phyloP scores from a whole-genome alignment of 64 coral and sea anemone species.

The Exaiptasia diaphana region DNA sequence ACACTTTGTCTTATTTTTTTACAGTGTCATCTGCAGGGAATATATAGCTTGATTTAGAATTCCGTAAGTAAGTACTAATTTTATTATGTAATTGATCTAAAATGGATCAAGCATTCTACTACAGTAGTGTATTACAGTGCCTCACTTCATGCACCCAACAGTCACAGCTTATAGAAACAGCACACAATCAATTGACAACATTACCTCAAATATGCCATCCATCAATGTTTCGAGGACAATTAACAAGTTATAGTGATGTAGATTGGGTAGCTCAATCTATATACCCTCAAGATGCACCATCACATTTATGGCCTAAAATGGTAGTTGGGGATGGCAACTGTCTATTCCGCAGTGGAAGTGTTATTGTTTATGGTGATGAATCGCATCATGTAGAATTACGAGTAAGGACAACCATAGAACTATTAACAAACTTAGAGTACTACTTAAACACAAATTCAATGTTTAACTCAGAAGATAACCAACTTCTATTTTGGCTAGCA shows the following conservation, averaged over 20 bases:
- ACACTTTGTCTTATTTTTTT: too few relatives aligned
- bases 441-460: constrained; percentile 5
- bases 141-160: neutral
- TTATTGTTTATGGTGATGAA: neutral
- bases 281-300: constrained; percentile 14
- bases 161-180: neutral
- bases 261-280: neutral
- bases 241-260: neutral
- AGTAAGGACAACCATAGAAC: constrained; percentile 12
- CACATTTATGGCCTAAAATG: neutral
- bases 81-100: too few relatives aligned
- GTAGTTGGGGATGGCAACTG: constrained; percentile 37
- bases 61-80: too few relatives aligned
- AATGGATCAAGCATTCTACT: too few relatives aligned
- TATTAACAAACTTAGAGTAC: constrained; percentile 25
- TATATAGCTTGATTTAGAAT: too few relatives aligned
- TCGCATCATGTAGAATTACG: constrained; percentile 23
- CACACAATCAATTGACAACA: neutral
- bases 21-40: too few relatives aligned
- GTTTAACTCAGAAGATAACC: constrained; percentile 6
- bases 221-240: neutral
- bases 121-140: neutral
- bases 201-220: neutral
- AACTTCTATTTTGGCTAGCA: constrained; percentile 11
- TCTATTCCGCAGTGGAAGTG: neutral